Percentiles rank a stretch among this genome's conserved stretches.
Evolutionary conservation across 2,888 invertebrate genomes (phyloP).

Genomic region (Tenthredo distinguenda): DNA sequence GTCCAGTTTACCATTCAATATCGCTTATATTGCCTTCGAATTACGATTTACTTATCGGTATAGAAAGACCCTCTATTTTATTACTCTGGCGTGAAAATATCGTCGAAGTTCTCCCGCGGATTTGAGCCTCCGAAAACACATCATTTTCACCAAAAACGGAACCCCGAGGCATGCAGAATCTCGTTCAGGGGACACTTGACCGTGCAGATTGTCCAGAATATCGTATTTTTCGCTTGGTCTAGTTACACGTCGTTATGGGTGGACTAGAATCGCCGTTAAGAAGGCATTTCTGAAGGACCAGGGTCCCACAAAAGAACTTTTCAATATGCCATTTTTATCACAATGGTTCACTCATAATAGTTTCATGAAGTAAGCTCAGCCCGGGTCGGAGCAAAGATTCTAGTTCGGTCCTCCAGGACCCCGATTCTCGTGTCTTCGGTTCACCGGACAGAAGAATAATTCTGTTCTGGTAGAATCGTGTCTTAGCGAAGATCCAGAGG

Average conservation of each 20-base stretch:
- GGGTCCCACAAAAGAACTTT: background rate
- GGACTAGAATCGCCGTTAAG: background rate
- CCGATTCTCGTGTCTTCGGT: background rate
- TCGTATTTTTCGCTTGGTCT: background rate
- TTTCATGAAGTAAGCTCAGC: background rate
- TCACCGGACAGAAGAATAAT: background rate
- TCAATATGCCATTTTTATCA: conserved; percentile 2
- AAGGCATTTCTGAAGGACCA: background rate
- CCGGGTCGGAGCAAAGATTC: background rate
- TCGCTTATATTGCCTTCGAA: background rate
- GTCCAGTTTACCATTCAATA: background rate
- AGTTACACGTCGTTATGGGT: background rate
- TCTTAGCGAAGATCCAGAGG: no score
- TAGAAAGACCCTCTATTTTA: background rate
- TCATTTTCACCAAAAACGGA: background rate
- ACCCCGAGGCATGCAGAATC: background rate
- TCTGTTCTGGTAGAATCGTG: background rate
- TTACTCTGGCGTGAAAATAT: background rate
- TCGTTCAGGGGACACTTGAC: background rate
- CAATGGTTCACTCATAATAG: background rate
- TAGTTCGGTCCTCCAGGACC: background rate
- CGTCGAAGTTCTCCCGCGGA: background rate
- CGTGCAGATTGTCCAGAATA: background rate
- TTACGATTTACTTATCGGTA: background rate
- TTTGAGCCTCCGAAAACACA: background rate